Evolutionary conservation across 2,113 vertebrate genomes (phyloP).

Genomic region (Gobiocypris rarus): DNA sequence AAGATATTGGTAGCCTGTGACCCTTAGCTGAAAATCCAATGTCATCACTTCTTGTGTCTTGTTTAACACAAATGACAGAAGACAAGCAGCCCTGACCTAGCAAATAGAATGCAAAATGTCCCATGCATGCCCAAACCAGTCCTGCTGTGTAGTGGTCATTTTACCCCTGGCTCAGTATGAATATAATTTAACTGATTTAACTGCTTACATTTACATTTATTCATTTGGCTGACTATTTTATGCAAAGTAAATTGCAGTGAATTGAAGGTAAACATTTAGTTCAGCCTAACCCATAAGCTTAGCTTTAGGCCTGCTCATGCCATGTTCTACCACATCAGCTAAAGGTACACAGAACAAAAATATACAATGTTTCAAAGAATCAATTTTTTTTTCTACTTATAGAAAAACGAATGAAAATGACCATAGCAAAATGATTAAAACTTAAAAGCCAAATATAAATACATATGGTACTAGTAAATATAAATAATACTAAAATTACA

Average conservation of each 20-base stretch:
- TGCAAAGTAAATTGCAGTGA: background rate
- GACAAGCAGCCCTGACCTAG: slow-evolving; percentile 40
- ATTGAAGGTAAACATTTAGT: background rate
- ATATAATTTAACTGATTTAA: background rate
- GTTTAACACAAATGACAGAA: slow-evolving; percentile 49
- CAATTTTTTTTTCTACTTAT: no score
- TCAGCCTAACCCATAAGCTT: background rate
- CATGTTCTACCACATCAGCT: background rate
- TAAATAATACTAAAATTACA: no score
- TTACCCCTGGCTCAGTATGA: background rate
- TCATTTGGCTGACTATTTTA: background rate
- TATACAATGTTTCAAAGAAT: no score
- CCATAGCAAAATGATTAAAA: no score
- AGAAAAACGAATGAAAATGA: no score
- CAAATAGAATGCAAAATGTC: slow-evolving; percentile 32
- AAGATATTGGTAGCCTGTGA: slow-evolving; percentile 42
- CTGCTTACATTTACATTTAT: background rate
- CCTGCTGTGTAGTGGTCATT: background rate
- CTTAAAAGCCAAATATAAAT: no score
- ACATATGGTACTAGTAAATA: no score
- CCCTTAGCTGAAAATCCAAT: slow-evolving; percentile 36
- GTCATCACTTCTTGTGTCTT: slow-evolving; percentile 47
- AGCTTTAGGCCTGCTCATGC: background rate
- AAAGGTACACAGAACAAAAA: no score
- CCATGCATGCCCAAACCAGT: background rate